A percentile compares a stretch with the other conserved stretches of the same genome.
These are phyloP conservation scores for Teleogryllus occipitalis DNA, from an alignment of 1,140 invertebrate species.

Conservation along the genomic window DNA sequence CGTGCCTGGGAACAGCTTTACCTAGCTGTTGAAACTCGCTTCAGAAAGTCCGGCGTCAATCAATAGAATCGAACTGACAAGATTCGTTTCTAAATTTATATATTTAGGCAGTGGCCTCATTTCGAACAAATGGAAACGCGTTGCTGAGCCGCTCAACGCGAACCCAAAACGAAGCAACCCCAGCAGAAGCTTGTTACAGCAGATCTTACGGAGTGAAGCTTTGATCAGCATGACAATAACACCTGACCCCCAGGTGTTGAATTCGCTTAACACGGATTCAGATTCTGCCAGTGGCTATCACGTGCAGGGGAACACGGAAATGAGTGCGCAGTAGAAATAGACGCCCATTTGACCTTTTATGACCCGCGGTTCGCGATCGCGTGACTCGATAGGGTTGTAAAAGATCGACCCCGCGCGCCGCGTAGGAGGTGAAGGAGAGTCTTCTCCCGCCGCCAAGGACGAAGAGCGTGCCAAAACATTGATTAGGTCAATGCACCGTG, in stretches of 20 bases:
- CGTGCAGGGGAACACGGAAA: neutral
- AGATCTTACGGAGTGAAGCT: too few relatives aligned
- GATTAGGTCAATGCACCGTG: neutral
- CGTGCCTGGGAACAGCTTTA: too few relatives aligned
- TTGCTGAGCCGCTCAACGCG: too few relatives aligned
- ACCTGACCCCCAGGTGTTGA: neutral
- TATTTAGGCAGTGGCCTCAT: too few relatives aligned
- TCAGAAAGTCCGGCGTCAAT: too few relatives aligned
- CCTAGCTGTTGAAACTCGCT: too few relatives aligned
- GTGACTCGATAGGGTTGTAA: neutral
- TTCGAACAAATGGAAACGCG: too few relatives aligned
- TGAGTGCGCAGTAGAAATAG: neutral
- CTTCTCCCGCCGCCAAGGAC: neutral
- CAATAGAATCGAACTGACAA: too few relatives aligned
- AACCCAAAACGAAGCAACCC: too few relatives aligned
- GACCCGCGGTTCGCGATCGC: neutral
- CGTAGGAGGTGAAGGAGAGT: neutral
- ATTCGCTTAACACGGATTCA: neutral
- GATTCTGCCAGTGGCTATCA: neutral
- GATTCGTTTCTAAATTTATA: too few relatives aligned
- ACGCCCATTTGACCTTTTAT: constrained; percentile 4
- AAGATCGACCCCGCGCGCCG: neutral
- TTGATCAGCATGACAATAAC: too few relatives aligned
- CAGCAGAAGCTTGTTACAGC: too few relatives aligned
- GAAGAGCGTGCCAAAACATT: neutral